Base-by-base conservation (phyloP, 1,140 invertebrate genomes). In the Listronotus bonariensis region DNA sequence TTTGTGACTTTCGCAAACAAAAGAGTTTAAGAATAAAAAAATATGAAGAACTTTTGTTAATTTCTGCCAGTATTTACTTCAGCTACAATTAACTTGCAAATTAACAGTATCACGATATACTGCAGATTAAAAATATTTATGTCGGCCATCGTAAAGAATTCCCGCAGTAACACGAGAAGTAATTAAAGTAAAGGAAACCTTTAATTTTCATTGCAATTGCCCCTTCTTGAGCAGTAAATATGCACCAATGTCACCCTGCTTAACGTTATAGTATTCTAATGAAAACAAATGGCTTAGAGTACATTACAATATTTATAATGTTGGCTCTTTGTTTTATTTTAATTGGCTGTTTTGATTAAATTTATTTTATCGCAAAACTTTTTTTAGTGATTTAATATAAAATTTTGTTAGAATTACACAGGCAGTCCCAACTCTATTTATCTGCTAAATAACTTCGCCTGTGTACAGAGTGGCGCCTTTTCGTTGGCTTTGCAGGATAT, bases 231-330 rank as follows among this genome's bases (percentile, higher is more conserved):
- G 34, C 11, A 36, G 3, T 36, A 36, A 36, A 36, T 36, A 36
- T 36, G 34, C 34, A 36, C 34, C 54, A 58, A 48, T 12, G 34
- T 36, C 34, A 36, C 34, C 34, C 34, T 36, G 34, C 34, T 36
- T 36, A 36, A 36, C 34, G 11, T 36, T 36, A 36, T 36, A 12
- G 34, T 36, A 12, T 36, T 10, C 34, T 36, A 36, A 36, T 58
- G 56, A 58, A 58, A 58, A 58, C 56, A 58, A 58, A 58, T 58
- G 56, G 42, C 51, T 38, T 31, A 48, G 36, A 58, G 20, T 58
- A 58, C 56, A 58, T 58, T 18, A 58, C 45, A 42, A 58, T 58
- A 58, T 58, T 58, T 58, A 58, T 58, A 48, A 58, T 48, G 38
- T 12, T 43, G 43, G n/a, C 36, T 58, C 56, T 58, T 58, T 58